A percentile compares a stretch with the other conserved stretches of the same genome.
Conservation (phyloP, 2,888 invertebrate genomes). For the Sycophila texana region DNA sequence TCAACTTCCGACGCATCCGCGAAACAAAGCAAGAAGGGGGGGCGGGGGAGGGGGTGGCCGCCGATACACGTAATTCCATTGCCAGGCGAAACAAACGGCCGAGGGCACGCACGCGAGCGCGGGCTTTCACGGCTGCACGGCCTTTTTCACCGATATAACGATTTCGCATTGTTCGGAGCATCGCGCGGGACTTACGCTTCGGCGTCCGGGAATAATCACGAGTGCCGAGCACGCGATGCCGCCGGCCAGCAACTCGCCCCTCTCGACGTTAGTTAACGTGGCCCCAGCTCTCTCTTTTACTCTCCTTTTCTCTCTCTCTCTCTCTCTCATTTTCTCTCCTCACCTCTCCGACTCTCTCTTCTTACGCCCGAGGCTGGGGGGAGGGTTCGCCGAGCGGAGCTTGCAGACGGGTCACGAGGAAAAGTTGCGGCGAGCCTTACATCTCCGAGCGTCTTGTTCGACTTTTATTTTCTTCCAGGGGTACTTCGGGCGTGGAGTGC, state of each 20-base stretch:
- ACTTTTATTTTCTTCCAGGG: too few relatives aligned
- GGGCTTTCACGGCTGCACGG: constrained; percentile 12
- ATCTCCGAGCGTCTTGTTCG: too few relatives aligned
- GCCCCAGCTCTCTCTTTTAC: constrained; percentile 8
- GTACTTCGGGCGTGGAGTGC: too few relatives aligned
- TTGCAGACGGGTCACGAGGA: too few relatives aligned
- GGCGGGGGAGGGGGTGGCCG: background rate
- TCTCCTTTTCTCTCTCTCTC: too few relatives aligned
- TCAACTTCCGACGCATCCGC: background rate
- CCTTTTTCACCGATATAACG: constrained; percentile 33
- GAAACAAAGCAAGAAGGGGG: background rate
- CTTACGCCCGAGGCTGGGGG: too few relatives aligned
- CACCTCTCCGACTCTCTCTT: too few relatives aligned
- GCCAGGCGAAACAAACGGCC: background rate
- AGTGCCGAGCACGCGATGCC: constrained; percentile 6
- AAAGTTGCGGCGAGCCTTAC: too few relatives aligned
- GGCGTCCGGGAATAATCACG: constrained; percentile 44
- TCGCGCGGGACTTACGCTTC: constrained; percentile 45
- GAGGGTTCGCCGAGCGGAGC: too few relatives aligned
- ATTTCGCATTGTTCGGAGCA: constrained; percentile 30
- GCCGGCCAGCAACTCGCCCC: too few relatives aligned
- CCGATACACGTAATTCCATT: background rate
- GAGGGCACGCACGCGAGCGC: background rate
- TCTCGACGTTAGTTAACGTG: constrained; percentile 38
- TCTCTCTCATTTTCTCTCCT: too few relatives aligned